Base-by-base conservation (phyloP, 2,113 vertebrate genomes). In the Pseudorhombus dupliciocellatus region DNA sequence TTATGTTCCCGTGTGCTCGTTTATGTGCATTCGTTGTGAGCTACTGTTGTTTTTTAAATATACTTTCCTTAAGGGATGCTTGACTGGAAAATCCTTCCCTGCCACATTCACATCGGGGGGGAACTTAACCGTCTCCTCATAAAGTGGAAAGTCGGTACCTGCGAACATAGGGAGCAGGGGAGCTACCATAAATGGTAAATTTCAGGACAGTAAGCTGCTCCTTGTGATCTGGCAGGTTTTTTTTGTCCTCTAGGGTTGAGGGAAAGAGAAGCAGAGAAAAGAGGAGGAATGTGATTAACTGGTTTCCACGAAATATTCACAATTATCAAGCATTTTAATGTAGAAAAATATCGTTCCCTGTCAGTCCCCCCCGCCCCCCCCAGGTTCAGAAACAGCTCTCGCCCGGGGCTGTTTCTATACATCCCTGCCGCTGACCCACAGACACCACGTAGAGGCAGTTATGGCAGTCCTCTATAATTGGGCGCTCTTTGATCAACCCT, bases 121-220 rank as follows among this genome's bases (percentile, higher is more conserved):
- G 12, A 40, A 53, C 75, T 88, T 79, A 84, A 21, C 79, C 83
- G 83, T 77, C 62, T 84, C 54, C 83, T 88, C 65, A 52, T 88
- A 89, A 89, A 90, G 79, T 59, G 55, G 51, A 79, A 74, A 75
- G 83, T 63, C 63, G 24, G 65, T 91, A 90, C 85, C 88, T 91
- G 85, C 78, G 77, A 62, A 70, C 89, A 84, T 87, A 87, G 74
- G 65, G 82, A 56, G 65, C 75, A 66, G 65, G 52, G 30, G 70
- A 67, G 55, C 66, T 62, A 75, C 90, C 89, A 86, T 92, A 90
- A 85, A 88, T 83, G 87, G 90, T 77, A 0, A 88, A 68, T 81
- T 77, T 83, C 73, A 67, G 64, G 79, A 86, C 57, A 70, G 54
- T 70, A 62, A 84, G 73, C 78, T 30, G 70, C 62, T 80, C 68